These are phyloP conservation scores for Danio rerio DNA, from an alignment of 2,113 vertebrate species.

Conservation along the genomic window DNA sequence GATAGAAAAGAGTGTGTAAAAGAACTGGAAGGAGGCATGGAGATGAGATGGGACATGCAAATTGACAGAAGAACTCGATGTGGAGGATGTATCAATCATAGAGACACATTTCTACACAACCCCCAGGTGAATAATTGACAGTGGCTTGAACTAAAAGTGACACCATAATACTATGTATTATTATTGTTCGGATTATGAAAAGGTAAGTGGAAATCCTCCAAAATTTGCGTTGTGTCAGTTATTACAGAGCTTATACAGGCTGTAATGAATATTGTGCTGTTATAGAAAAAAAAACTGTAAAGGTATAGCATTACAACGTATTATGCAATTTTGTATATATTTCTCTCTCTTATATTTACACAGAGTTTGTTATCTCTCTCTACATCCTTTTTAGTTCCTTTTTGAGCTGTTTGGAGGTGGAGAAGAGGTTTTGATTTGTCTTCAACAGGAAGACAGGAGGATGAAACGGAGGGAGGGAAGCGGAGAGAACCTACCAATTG, in stretches of 20 bases:
- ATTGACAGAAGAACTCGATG: slow-evolving; percentile 76
- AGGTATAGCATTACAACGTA: not conserved
- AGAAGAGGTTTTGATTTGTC: slow-evolving; percentile 79
- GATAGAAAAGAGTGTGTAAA: not conserved
- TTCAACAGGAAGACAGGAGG: slow-evolving; percentile 83
- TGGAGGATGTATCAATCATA: slow-evolving; percentile 83
- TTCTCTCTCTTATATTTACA: not conserved
- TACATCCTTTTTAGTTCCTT: slow-evolving; percentile 71
- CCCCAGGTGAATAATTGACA: slow-evolving; percentile 73
- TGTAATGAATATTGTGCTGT: not conserved
- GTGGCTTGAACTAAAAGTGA: not conserved
- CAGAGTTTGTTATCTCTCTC: not conserved
- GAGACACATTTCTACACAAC: slow-evolving; percentile 81
- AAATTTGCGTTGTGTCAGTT: not conserved
- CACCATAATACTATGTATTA: not conserved
- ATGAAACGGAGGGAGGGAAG: slow-evolving; percentile 73
- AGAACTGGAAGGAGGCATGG: slow-evolving; percentile 38
- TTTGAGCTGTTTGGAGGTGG: slow-evolving; percentile 73
- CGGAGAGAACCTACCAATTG: slow-evolving; percentile 82
- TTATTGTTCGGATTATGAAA: not conserved
- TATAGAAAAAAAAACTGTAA: not conserved
- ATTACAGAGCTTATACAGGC: not conserved
- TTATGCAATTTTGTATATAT: not conserved
- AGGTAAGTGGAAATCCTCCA: not conserved
- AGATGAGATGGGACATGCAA: slow-evolving; percentile 58